A percentile compares a stretch with the other conserved stretches of the same genome.
These are phyloP conservation scores for Yasuhikotakia modesta DNA, from an alignment of 2,797 vertebrate species.

Conservation along the genomic window DNA sequence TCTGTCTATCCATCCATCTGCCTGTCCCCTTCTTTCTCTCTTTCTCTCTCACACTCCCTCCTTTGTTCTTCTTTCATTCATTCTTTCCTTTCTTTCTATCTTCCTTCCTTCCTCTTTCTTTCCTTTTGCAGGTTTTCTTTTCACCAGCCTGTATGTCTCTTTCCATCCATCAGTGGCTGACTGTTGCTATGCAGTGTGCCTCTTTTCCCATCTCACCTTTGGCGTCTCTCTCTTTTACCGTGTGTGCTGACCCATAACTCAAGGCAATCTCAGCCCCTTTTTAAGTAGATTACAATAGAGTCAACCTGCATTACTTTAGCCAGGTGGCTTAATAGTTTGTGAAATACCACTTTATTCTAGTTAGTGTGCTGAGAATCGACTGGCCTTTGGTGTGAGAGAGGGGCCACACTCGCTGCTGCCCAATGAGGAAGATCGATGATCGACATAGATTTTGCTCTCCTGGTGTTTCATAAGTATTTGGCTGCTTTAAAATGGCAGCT, in stretches of 20 bases:
- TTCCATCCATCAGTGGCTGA: constrained; percentile 20
- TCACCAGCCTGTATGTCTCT: constrained; percentile 29
- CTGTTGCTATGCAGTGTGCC: constrained; percentile 19
- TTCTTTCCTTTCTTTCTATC: no score
- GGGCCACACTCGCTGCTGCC: constrained; percentile 65
- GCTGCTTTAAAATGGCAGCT: constrained; percentile 83
- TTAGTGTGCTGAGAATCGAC: constrained; percentile 77
- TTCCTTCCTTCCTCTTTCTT: constrained; percentile 25
- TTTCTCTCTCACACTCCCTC: no score
- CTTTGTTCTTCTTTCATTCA: no score
- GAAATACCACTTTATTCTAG: constrained; percentile 79
- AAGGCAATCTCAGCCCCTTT: constrained; percentile 79
- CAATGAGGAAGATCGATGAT: constrained; percentile 76
- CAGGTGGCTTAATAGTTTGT: constrained; percentile 78
- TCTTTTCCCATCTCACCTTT: constrained; percentile 34
- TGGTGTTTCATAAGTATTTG: constrained; percentile 82
- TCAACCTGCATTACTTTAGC: constrained; percentile 79
- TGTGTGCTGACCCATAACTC: constrained; percentile 77
- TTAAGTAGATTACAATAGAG: constrained; percentile 80
- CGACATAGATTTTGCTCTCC: constrained; percentile 80
- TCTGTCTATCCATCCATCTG: no score
- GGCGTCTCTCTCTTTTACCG: constrained; percentile 45
- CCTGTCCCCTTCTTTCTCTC: no score
- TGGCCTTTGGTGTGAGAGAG: constrained; percentile 74
- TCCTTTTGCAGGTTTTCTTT: constrained; percentile 18